phyloP scores from a whole-genome alignment of 1,140 invertebrate species.

The Propsilocerus akamusi region DNA sequence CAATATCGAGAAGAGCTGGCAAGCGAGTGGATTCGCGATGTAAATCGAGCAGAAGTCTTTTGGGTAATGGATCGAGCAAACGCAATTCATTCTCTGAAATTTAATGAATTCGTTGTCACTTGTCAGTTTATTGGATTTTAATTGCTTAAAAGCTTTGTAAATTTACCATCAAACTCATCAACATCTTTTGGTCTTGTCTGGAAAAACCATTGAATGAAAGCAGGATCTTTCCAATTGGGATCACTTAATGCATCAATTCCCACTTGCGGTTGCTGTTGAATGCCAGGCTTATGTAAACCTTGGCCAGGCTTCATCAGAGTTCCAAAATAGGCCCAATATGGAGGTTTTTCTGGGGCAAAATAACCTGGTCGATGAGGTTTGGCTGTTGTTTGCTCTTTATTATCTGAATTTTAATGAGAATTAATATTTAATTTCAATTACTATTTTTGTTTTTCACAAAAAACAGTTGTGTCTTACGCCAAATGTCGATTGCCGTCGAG shows the following conservation, averaged over 20 bases:
- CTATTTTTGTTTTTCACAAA: no score
- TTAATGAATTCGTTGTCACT: conserved; percentile 4
- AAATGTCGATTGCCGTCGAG: conserved; percentile 5
- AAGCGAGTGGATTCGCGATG: conserved; percentile 15
- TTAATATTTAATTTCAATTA: no score
- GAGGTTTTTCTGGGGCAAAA: background rate
- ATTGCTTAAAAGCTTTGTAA: background rate
- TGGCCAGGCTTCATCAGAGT: background rate
- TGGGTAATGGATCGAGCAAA: conserved; percentile 15
- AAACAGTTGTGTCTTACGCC: conserved; percentile 8
- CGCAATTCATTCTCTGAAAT: conserved; percentile 12
- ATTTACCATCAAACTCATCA: background rate
- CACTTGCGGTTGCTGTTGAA: conserved; percentile 10
- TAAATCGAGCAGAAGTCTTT: conserved; percentile 19
- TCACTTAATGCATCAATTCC: conserved; percentile 9
- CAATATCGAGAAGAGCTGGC: conserved; percentile 20
- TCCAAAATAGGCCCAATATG: background rate
- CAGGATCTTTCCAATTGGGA: conserved; percentile 8
- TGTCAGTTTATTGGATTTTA: background rate
- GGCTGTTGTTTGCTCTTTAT: conserved; percentile 1
- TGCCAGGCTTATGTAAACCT: background rate
- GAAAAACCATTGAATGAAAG: conserved; percentile 7
- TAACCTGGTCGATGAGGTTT: conserved; percentile 4
- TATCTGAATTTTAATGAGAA: conserved; percentile 8
- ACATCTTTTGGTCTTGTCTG: conserved; percentile 2